These are phyloP conservation scores for Stictonetta naevosa DNA, from an alignment of 2,113 vertebrate genomes.

Conservation along the genomic window DNA sequence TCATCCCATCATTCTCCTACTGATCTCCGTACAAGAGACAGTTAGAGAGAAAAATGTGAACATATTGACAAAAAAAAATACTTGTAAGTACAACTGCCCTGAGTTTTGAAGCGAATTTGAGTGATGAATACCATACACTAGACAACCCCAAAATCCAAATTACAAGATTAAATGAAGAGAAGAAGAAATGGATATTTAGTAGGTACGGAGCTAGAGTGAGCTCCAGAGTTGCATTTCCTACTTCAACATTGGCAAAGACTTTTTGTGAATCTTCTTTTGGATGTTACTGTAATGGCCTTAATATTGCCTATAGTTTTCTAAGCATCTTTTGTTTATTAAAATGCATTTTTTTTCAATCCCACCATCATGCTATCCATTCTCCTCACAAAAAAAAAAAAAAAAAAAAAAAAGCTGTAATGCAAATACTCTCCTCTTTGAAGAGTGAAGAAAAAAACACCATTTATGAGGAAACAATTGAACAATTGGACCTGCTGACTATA, in stretches of 20 bases:
- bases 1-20: background rate
- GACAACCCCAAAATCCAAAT: slow-evolving; percentile 26
- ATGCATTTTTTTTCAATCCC: background rate
- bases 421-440: background rate
- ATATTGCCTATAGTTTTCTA: background rate
- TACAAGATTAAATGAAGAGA: slow-evolving; percentile 1
- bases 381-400: background rate
- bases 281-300: background rate
- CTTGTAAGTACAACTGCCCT: background rate
- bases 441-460: background rate
- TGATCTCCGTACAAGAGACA: background rate
- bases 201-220: background rate
- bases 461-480: background rate
- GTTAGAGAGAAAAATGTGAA: background rate
- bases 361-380: background rate
- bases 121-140: background rate
- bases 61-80: background rate
- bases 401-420: background rate
- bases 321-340: background rate
- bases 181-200: background rate
- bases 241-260: background rate
- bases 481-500: background rate
- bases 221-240: background rate
- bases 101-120: background rate
- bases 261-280: background rate